Percentiles rank a stretch among this genome's conserved stretches.
phyloP scores from a whole-genome alignment of 2,113 vertebrate species.

The Phalacrocorax pelagicus region DNA sequence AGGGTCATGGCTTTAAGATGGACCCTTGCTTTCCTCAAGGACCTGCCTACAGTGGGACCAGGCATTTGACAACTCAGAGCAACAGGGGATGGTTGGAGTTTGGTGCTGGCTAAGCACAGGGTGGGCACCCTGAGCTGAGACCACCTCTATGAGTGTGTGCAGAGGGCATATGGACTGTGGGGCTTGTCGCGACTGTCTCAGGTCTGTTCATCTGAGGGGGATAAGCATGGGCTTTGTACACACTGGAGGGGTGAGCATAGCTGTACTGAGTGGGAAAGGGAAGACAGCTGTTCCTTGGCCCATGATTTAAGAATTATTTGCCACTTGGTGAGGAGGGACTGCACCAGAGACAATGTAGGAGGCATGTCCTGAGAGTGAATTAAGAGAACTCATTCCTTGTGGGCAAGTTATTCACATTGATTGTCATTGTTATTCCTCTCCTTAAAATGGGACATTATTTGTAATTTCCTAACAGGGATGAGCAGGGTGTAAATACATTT shows the following conservation, averaged over 20 bases:
- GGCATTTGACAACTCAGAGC: neutral
- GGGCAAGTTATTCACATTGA: neutral
- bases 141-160: neutral
- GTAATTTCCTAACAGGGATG: neutral
- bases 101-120: neutral
- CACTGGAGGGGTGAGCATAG: neutral
- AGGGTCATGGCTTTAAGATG: neutral
- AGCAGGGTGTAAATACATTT: neutral
- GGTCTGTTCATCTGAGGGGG: neutral
- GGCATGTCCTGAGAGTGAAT: neutral
- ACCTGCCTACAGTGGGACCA: neutral
- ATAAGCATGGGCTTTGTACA: neutral
- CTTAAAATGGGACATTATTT: neutral
- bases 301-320: fast-evolving
- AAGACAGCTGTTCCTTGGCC: neutral
- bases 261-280: neutral
- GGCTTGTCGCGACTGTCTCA: neutral
- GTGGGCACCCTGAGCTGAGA: neutral
- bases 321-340: neutral
- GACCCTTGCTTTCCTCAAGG: neutral
- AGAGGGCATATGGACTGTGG: neutral
- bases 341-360: neutral
- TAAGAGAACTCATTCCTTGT: neutral
- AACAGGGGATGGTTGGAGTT: neutral
- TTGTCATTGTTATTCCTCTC: neutral